Evolutionary conservation across 2,797 vertebrate genomes (phyloP), one percentile per base, ranked within the genome.

Genomic region (Macrochelys suwanniensis): DNA sequence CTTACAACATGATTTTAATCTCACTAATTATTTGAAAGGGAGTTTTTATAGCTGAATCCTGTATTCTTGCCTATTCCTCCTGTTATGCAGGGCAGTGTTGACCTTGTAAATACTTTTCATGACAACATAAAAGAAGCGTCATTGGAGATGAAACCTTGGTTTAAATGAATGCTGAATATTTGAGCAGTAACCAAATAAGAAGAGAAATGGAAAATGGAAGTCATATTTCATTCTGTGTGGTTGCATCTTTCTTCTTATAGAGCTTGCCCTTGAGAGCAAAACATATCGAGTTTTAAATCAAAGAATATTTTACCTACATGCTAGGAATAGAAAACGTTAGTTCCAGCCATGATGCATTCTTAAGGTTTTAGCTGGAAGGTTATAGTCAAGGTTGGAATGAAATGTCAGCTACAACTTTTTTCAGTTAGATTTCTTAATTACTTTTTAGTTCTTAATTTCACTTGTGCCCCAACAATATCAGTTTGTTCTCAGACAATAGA

Each of bases 201-300:
- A 84, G 96, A 97, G 95, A 97, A 98, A 98, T 98, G 97, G 96
- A 96, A 97, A 97, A 94, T 97, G 91, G 90, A 96, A 97, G 97
- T 98, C 81, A 5, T 98, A 98, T 98, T 98, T 98, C 98, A 98
- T 98, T 97, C 94, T 97, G 94, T 85, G 95, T 95, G 93, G 91
- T 81, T 97, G 59, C 92, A 94, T 98, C 98, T 98, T 97, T 98
- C 95, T 96, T 97, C 95, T 97, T 96, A 80, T 21, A 90, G 90
- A 97, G 89, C 95, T 97, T 98, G 98, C 97, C 98, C 98, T 98
- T 98, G 98, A 98, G 97, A 98, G 96, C 90, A 96, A 97, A 97
- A 95, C 90, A 81, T 98, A 98, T 98, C 97, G 80, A 97, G 96
- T 95, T 95, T 97, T 98, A 97, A 98, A 98, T 98, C 98, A 98